Evolutionary conservation across 2,113 vertebrate genomes (phyloP), one percentile per base, ranked within the genome.

Genomic region (Orycteropus afer): DNA sequence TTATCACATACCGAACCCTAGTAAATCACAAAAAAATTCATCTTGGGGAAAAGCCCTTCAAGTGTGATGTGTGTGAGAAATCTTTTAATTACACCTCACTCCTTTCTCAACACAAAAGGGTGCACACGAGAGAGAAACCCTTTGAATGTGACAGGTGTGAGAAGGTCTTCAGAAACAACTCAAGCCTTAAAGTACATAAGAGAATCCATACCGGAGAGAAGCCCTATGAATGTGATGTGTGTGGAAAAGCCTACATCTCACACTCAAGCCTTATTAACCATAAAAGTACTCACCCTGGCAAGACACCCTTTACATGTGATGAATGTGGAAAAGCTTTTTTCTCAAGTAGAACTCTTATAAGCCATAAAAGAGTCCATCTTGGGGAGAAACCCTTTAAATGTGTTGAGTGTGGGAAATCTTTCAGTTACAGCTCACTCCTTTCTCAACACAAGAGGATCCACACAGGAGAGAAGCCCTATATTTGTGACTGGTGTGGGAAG

Each of bases 401-500:
- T 95, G 95, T 81, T 2, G 97, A 97, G 42, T 97, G 97, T 96
- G 97, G 96, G 51, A 97, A 97, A 45, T 97, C 97, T 27, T 97
- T 96, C 79, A 97, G 96, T 94, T 97, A 97, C 47, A 97, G 97
- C 49, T 97, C 96, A 53, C 95, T 97, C n/a, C 97, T 97, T 92
- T 97, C 97, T 93, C 98, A 98, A 80, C 99, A 99, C 96, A 98
- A 98, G 98, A 98, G 98, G 96, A 98, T 98, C 80, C 97, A 98
- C 92, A 97, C 97, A 0, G 97, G 97, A 45, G 97, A 98, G 86
- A 98, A 98, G 40, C 97, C 98, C n/a, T 98, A 97, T 13, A 40
- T 97, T 2, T 97, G 96, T 55, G 93, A 96, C 40, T 86, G 97
- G 34, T 97, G 97, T 93, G 95, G 94, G n/a, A 96, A 97, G 85